These are phyloP conservation scores for Arctocebus calabarensis DNA, from an alignment of 2,797 vertebrate species.

Conservation along the genomic window DNA sequence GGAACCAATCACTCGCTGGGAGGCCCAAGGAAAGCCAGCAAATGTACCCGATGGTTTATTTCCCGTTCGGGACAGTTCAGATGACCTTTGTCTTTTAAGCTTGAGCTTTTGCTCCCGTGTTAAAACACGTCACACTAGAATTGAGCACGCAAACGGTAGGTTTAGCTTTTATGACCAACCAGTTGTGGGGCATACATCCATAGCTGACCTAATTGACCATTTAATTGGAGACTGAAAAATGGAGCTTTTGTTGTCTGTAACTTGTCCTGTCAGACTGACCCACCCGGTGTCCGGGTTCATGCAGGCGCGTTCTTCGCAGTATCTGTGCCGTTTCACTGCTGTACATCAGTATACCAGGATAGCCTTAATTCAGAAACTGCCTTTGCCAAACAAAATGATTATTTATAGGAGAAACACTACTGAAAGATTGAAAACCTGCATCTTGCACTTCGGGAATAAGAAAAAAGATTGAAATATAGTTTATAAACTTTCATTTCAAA, in stretches of 20 bases:
- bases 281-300: slow-evolving; percentile 98
- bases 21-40: slow-evolving; percentile 97
- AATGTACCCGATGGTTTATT: slow-evolving; percentile 97
- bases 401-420: slow-evolving; percentile 99
- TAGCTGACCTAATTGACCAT: slow-evolving; percentile 98
- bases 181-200: slow-evolving; percentile 98
- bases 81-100: slow-evolving; percentile 98
- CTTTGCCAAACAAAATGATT: slow-evolving; percentile 99
- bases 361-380: slow-evolving; percentile 99
- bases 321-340: slow-evolving; percentile 98
- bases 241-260: slow-evolving; percentile 99
- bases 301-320: slow-evolving; percentile 99
- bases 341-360: slow-evolving; percentile 99
- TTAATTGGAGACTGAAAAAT: slow-evolving; percentile 98
- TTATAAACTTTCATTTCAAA: slow-evolving; percentile 93
- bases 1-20: slow-evolving; percentile 99
- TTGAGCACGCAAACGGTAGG: slow-evolving; percentile 98
- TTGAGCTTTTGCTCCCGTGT: slow-evolving; percentile 98
- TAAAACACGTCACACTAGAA: slow-evolving; percentile 98
- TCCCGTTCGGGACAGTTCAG: slow-evolving; percentile 97
- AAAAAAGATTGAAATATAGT: slow-evolving; percentile 93
- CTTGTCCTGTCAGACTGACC: slow-evolving; percentile 97
- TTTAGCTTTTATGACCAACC: slow-evolving; percentile 99
- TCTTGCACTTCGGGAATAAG: slow-evolving; percentile 97
- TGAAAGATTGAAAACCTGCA: slow-evolving; percentile 93